A percentile compares a stretch with the other conserved stretches of the same genome.
Conservation (phyloP, 2,888 invertebrate genomes). For the Alloscopus bannaensis region DNA sequence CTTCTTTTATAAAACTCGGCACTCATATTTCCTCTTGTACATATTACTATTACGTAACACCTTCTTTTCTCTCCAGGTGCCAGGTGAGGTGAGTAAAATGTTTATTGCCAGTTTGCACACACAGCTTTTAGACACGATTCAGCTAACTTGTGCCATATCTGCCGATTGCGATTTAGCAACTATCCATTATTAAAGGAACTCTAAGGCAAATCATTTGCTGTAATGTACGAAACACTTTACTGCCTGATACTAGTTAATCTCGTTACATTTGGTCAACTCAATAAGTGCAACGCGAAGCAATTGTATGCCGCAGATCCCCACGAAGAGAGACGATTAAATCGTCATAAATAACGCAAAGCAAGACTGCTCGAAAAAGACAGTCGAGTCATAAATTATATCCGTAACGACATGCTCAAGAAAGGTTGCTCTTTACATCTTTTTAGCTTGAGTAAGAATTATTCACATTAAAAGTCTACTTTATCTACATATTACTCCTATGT, state of each 20-base stretch:
- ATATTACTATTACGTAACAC: background rate
- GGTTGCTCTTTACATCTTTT: background rate
- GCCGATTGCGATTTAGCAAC: background rate
- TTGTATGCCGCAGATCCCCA: background rate
- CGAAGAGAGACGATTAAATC: conserved; percentile 29
- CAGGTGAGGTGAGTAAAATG: background rate
- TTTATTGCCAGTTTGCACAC: too few relatives aligned
- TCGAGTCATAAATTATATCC: conserved; percentile 67
- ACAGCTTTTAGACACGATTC: background rate
- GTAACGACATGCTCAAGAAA: conserved; percentile 62
- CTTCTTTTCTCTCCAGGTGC: too few relatives aligned
- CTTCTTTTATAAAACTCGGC: background rate
- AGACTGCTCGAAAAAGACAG: background rate
- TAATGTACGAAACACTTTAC: background rate
- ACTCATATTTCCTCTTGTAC: background rate
- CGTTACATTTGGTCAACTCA: too few relatives aligned
- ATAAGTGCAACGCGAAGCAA: too few relatives aligned
- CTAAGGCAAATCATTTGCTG: background rate
- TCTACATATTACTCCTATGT: background rate
- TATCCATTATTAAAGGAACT: background rate
- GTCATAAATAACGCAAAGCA: conserved; percentile 17
- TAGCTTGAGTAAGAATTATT: background rate
- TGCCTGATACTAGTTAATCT: background rate
- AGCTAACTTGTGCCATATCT: background rate
- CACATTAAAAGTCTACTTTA: background rate